phyloP scores from a whole-genome alignment of 2,113 vertebrate genomes.

The Silurus glanis region DNA sequence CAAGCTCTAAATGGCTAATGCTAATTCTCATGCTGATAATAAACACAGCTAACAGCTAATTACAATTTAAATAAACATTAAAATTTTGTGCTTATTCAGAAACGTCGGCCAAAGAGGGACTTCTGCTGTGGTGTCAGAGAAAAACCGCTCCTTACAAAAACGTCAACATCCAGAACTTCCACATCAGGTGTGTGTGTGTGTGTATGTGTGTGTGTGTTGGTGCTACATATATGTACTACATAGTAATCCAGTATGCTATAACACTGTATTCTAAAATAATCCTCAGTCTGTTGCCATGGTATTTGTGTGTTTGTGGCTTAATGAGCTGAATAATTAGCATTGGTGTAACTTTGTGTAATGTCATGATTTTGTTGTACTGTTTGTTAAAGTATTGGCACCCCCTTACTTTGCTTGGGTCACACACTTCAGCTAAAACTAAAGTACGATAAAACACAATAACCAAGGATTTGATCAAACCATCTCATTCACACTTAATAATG shows the following conservation, averaged over 20 bases:
- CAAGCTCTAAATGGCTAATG: background rate
- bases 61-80: too few species aligned
- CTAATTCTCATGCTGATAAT: background rate
- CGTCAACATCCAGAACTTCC: constrained; percentile 99
- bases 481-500: background rate
- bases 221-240: background rate
- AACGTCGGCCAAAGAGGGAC: constrained; percentile 97
- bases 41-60: background rate
- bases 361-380: background rate
- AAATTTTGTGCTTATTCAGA: constrained; percentile 70
- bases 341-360: background rate
- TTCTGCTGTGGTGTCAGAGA: constrained; percentile 97
- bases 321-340: background rate
- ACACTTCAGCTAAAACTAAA: background rate
- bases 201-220: background rate
- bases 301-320: background rate
- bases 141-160: constrained; percentile 99
- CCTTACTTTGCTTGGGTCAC: background rate
- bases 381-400: background rate
- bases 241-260: background rate
- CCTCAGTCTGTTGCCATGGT: background rate
- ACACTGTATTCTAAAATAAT: background rate
- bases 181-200: constrained; percentile 83
- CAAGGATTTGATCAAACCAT: background rate
- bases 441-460: background rate